Evolutionary conservation across 2,113 vertebrate species (phyloP).

Genomic region (Pelvicachromis taeniatus): DNA sequence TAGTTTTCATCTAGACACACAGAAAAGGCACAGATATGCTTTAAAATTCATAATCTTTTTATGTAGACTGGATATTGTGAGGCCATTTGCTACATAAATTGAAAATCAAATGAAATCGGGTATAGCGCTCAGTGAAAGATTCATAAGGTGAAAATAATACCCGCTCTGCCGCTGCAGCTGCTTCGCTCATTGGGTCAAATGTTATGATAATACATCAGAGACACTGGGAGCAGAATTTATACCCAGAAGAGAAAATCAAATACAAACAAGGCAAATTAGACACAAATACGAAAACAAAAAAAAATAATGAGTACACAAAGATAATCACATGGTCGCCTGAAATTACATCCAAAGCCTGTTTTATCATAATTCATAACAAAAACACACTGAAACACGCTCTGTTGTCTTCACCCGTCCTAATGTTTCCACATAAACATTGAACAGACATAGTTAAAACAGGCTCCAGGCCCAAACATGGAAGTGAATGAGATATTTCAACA

Average conservation of each 20-base stretch:
- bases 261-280: not conserved
- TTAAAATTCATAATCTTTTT: not conserved
- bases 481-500: not conserved
- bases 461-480: constrained; percentile 13
- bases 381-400: not conserved
- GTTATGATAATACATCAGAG: not conserved
- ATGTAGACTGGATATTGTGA: not conserved
- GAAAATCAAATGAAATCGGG: not conserved
- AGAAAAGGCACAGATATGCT: not conserved
- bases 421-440: not conserved
- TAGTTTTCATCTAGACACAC: not conserved
- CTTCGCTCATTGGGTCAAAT: not conserved
- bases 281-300: not conserved
- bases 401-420: not conserved
- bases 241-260: not conserved
- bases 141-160: not conserved
- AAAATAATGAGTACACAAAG: not conserved
- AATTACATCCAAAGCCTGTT: not conserved
- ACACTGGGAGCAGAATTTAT: not conserved
- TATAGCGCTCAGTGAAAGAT: not conserved
- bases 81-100: not conserved
- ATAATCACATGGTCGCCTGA: not conserved
- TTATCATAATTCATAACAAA: not conserved
- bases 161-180: not conserved
- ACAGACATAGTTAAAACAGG: not conserved